Base-by-base conservation (phyloP, 2,888 invertebrate genomes). In the Aphidius colemani region DNA sequence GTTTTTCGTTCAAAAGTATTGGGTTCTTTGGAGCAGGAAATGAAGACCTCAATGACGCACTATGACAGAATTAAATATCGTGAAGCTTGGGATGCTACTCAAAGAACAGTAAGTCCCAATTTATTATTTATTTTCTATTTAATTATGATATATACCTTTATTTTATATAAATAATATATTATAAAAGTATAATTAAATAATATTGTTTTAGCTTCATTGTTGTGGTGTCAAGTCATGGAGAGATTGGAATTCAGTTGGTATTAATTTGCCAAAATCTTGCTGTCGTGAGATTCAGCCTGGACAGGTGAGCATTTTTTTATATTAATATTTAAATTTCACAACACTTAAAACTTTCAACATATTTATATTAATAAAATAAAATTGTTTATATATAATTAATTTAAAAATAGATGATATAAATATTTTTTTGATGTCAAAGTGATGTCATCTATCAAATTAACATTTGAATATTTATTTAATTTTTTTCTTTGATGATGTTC, bases 31-130 rank as follows among this genome's bases (percentile, higher is more conserved):
- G 88, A 90, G 75, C 88, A 91, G 71, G 90, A 92, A 83, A 90
- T 95, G 92, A 86, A 86, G 69, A 89, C 90, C 13, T 88, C 93
- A 2, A 87, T 94, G 74, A 88, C 89, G 7, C 86, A 88, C 68
- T 94, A 94, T 79, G 90, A 90, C 55, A 86, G 88, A 67, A 86
- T 86, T 53, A 87, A 89, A 67, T 88, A 92, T 64, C 92, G 91
- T 2, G 86, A 88, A 64, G 90, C 95, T 0, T 96, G 96, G 96
- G 94, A 96, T 78, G 88, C 90, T 68, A 93, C 95, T 1, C 96
- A 97, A 82, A 88, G 88, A 67, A 84, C 85, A 71, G 88, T 88
- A 74, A 78, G 77, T 69, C 30, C 4, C 9, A 7, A 57, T 11
- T 13, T 44, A 10, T 9, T 41, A 13, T 39, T 40, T 30, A n/a